A percentile compares a stretch with the other conserved stretches of the same genome.
Conservation (phyloP, 2,113 vertebrate species). For the Lipophrys pholis region DNA sequence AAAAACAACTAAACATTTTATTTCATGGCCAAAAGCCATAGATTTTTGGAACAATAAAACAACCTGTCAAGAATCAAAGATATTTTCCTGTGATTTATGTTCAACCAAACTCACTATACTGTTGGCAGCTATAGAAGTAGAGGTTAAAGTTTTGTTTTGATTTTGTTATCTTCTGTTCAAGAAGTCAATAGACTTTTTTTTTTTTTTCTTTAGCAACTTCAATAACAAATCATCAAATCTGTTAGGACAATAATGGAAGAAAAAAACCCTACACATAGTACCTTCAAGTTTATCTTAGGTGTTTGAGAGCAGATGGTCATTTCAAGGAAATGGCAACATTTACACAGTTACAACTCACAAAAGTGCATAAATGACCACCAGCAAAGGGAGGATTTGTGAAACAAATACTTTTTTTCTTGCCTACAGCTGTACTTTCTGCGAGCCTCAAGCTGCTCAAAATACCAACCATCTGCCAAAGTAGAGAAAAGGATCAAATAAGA, state of each 20-base stretch:
- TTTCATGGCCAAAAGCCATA: neutral
- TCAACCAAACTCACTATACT: neutral
- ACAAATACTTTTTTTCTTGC: constrained; percentile 47
- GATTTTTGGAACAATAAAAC: neutral
- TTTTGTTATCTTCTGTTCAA: neutral
- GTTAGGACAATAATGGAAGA: constrained; percentile 25
- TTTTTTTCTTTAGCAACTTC: neutral
- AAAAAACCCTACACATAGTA: constrained; percentile 71
- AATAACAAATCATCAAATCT: neutral
- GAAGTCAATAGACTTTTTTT: neutral
- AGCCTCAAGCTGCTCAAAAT: constrained; percentile 56
- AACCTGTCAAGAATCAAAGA: neutral
- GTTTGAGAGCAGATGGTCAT: constrained; percentile 56
- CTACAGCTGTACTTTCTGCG: constrained; percentile 59
- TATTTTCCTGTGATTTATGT: constrained; percentile 2
- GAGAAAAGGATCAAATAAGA: constrained; percentile 55
- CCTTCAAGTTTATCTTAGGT: constrained; percentile 54
- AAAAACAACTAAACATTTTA: too few species aligned
- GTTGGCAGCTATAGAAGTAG: neutral
- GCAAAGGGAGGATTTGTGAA: constrained; percentile 38
- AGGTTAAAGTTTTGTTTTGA: neutral
- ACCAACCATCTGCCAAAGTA: constrained; percentile 59
- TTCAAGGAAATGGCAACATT: constrained; percentile 62
- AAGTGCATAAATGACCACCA: constrained; percentile 80
- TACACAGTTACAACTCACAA: constrained; percentile 77